These are phyloP conservation scores for Mesorhabditis belari DNA, from an alignment of 2,888 invertebrate species.

Conservation along the genomic window DNA sequence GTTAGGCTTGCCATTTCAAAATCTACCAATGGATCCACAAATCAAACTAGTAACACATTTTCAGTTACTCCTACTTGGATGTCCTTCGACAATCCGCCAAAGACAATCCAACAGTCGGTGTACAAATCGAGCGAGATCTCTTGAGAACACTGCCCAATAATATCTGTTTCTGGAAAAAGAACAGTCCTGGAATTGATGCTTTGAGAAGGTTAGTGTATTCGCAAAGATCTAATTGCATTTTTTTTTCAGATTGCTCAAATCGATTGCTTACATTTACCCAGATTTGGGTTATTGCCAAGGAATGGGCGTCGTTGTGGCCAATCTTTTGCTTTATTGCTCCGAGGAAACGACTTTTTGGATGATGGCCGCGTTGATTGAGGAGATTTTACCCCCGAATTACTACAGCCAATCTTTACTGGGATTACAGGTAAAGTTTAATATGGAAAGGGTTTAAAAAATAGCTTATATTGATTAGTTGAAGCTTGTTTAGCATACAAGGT, in stretches of 20 bases:
- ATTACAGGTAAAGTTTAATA: constrained; percentile 51
- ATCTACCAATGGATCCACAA: constrained; percentile 27
- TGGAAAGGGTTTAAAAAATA: too few relatives aligned
- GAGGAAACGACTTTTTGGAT: constrained; percentile 99
- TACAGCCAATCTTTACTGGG: constrained; percentile 83
- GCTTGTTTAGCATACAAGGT: too few relatives aligned
- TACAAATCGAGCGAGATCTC: constrained; percentile 79
- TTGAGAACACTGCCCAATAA: constrained; percentile 91
- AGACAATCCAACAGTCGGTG: constrained; percentile 34
- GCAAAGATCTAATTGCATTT: not conserved
- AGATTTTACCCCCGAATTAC: constrained; percentile 90
- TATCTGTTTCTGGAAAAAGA: constrained; percentile 78
- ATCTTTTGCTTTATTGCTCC: constrained; percentile 82
- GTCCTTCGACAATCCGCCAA: constrained; percentile 31
- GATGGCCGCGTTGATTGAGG: constrained; percentile 97
- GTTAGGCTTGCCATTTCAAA: too few relatives aligned
- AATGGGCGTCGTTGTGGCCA: constrained; percentile 70
- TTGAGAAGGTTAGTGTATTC: constrained; percentile 13
- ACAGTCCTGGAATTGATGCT: constrained; percentile 37
- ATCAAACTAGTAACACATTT: constrained; percentile 57
- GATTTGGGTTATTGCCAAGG: constrained; percentile 66
- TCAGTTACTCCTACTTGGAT: constrained; percentile 7
- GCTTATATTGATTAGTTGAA: too few relatives aligned
- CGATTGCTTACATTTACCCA: constrained; percentile 88
- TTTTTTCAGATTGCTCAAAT: constrained; percentile 53